phyloP scores from a whole-genome alignment of 2,113 vertebrate genomes.

The Bubo scandiacus region DNA sequence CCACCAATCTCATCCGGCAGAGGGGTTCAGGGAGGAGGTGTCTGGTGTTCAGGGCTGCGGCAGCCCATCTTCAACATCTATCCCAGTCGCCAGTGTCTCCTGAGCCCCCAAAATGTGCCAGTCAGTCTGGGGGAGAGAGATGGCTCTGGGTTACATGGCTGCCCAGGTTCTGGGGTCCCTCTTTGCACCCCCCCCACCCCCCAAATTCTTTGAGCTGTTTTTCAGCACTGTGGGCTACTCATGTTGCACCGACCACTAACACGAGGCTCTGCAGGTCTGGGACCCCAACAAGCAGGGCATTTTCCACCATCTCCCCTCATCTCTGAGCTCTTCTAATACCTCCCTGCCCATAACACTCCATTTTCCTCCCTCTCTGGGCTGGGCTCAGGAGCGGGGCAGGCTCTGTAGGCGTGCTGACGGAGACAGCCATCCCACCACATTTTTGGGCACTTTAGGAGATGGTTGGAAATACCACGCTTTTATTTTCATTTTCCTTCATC shows the following conservation, averaged over 20 bases:
- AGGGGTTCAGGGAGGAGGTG: no score
- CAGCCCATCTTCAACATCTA: not conserved
- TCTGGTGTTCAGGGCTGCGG: not conserved
- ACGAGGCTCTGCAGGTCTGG: not conserved
- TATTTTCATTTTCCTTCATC: not conserved
- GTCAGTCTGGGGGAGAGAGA: not conserved
- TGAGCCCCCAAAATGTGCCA: fast-evolving
- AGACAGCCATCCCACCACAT: not conserved
- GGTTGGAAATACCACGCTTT: not conserved
- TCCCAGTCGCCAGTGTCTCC: not conserved
- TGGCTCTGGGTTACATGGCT: not conserved
- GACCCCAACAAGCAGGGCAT: not conserved
- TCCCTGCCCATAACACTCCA: not conserved
- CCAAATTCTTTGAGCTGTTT: not conserved
- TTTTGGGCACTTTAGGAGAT: fast-evolving
- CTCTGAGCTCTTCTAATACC: not conserved
- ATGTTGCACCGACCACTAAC: not conserved
- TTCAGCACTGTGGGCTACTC: not conserved
- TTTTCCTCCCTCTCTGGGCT: not conserved
- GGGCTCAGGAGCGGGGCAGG: not conserved
- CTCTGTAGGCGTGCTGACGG: fast-evolving
- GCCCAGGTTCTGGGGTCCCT: not conserved
- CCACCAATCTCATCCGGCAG: not conserved
- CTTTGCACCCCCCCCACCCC: not conserved
- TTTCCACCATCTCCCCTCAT: not conserved